phyloP scores from a whole-genome alignment of 2,797 vertebrate species.

The Gymnothorax reevesii region DNA sequence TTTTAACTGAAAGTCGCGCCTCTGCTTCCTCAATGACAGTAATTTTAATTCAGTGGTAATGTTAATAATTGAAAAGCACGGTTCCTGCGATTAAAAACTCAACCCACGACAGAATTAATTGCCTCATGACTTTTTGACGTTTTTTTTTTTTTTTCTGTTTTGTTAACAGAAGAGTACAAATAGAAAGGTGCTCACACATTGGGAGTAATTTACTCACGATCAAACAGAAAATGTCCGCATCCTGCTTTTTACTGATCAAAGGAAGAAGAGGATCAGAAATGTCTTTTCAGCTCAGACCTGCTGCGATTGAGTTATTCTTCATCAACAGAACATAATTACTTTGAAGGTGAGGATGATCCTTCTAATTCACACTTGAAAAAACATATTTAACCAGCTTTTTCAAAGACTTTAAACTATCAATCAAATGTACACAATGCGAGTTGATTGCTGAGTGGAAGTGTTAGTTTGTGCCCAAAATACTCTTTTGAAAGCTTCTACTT shows the following conservation, averaged over 20 bases:
- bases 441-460: no score
- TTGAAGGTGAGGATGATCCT: not conserved
- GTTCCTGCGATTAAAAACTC: not conserved
- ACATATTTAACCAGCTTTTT: no score
- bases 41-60: not conserved
- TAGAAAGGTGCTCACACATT: not conserved
- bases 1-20: not conserved
- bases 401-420: no score
- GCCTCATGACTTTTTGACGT: not conserved
- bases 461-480: no score
- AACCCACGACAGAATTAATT: not conserved
- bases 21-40: not conserved
- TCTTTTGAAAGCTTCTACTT: no score
- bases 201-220: not conserved
- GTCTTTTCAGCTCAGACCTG: not conserved
- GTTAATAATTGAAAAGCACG: not conserved
- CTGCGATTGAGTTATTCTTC: not conserved
- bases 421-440: no score
- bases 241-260: not conserved
- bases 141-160: not conserved
- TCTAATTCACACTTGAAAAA: not conserved
- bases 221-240: not conserved
- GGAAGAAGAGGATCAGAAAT: not conserved
- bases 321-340: not conserved
- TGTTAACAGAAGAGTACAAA: not conserved